Evolutionary conservation across 1,140 invertebrate genomes (phyloP), one percentile per base, ranked within the genome.

Genomic region (Orussus abietinus): DNA sequence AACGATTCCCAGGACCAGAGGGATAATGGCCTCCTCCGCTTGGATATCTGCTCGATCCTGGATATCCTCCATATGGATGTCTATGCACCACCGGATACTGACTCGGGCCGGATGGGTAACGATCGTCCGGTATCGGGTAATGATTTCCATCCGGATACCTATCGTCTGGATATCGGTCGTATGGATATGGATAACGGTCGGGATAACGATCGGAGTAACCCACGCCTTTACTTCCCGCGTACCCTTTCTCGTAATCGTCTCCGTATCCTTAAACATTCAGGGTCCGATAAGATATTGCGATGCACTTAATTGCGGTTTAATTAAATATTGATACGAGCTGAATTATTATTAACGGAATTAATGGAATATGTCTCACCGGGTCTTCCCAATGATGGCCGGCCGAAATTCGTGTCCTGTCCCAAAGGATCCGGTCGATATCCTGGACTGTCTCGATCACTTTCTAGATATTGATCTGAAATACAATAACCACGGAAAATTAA

Each of bases 361-460:
- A 25, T 25, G 22, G n/a, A 25, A 25, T n/a, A n/a, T 22, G 21
- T 26, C 35, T 57, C 54, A 72, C 70, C 69, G 29, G 68, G 68
- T 60, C 66, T 57, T 35, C 71, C 67, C 15, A 76, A 57, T 20
- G 72, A 73, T 15, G 75, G 75, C 55, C 72, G 54, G 7, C 71
- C 75, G 40, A 70, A 72, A 47, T 73, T 75, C 3, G 77, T 75
- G 43, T 77, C 77, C 49, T 77, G 76, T 7, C 77, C 77, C 22
- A 78, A 39, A 13, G 75, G 72, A 60, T 79, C 77, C 5, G 76
- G 77, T 55, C 75, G 60, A 14, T 69, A 72, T 5, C 49, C 51
- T 21, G 59, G 42, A 14, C 31, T 52, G 45, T 72, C 69, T 37
- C 59, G 49, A 31, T 72, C 67, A 10, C 54, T 58, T 43, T 73